Conservation (phyloP, 2,797 vertebrate genomes). For the Lates japonicus region DNA sequence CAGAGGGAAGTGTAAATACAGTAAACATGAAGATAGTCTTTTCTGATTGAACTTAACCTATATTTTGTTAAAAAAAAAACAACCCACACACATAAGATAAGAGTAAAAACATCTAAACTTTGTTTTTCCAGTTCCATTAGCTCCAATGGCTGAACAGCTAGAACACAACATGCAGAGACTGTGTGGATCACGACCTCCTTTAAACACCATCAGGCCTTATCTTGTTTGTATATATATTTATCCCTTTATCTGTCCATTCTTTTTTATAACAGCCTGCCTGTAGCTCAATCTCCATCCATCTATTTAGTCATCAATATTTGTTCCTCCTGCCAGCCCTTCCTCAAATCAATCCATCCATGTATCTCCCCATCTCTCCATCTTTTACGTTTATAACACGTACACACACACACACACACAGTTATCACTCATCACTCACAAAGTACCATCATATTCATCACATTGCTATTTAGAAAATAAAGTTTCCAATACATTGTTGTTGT, state of each 20-base stretch:
- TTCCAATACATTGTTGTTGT: no score
- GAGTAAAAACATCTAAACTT: not conserved
- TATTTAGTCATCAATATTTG: conserved; percentile 28
- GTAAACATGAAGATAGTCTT: not conserved
- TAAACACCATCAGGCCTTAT: not conserved
- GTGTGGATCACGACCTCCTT: not conserved
- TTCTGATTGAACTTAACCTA: not conserved
- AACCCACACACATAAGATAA: no score
- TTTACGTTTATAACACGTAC: no score
- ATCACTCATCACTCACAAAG: no score
- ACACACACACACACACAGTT: no score
- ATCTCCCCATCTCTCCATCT: conserved; percentile 7
- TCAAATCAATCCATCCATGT: conserved; percentile 33
- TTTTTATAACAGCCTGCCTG: conserved; percentile 3
- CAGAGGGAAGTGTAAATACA: no score
- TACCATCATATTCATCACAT: no score
- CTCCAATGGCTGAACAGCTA: not conserved
- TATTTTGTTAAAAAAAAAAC: not conserved
- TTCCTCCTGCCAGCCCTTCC: conserved; percentile 10
- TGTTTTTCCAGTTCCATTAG: not conserved
- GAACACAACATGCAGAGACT: not conserved
- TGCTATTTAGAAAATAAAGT: no score
- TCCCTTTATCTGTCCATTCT: conserved; percentile 13
- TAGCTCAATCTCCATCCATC: conserved; percentile 21
- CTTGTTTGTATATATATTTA: conserved; percentile 1